Conservation (phyloP, 1,140 invertebrate species). For the Heliconius nattereri region DNA sequence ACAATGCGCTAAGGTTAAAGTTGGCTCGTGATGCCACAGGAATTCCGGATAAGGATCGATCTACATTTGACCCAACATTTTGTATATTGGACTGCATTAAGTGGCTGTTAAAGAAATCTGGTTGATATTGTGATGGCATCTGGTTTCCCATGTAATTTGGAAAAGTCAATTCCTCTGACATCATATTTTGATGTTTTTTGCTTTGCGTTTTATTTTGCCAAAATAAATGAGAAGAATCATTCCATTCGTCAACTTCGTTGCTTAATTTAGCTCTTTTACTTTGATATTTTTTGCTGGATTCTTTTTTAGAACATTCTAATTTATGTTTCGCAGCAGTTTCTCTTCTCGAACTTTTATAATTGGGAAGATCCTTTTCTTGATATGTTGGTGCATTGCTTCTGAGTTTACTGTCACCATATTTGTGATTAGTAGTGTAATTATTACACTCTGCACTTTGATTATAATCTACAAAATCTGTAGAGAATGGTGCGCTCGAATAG, state of each 20-base stretch:
- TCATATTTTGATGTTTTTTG: conserved; percentile 67
- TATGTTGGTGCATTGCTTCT: conserved; percentile 58
- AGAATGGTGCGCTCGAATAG: conserved; percentile 65
- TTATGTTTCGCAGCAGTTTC: conserved; percentile 72
- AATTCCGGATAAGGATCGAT: conserved; percentile 61
- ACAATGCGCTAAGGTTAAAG: conserved; percentile 75
- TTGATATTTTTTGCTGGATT: conserved; percentile 72
- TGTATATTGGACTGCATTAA: conserved; percentile 68
- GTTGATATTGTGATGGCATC: conserved; percentile 68
- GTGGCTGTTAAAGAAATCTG: conserved; percentile 72
- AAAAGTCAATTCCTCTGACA: conserved; percentile 68
- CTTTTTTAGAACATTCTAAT: conserved; percentile 75
- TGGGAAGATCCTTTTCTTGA: conserved; percentile 61
- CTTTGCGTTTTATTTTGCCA: conserved; percentile 68
- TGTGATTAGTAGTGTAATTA: conserved; percentile 68
- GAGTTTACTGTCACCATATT: conserved; percentile 72
- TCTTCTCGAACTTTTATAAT: conserved; percentile 64
- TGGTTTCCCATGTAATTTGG: conserved; percentile 72
- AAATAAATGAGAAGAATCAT: conserved; percentile 59
- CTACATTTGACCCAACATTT: conserved; percentile 58
- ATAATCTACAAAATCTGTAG: conserved; percentile 73
- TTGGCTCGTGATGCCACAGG: conserved; percentile 70
- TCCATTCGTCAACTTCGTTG: conserved; percentile 71
- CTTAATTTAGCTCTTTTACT: conserved; percentile 67
- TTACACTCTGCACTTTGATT: conserved; percentile 69